Conservation (phyloP, 2,888 invertebrate species). For the Caenorhabditis sp. region DNA sequence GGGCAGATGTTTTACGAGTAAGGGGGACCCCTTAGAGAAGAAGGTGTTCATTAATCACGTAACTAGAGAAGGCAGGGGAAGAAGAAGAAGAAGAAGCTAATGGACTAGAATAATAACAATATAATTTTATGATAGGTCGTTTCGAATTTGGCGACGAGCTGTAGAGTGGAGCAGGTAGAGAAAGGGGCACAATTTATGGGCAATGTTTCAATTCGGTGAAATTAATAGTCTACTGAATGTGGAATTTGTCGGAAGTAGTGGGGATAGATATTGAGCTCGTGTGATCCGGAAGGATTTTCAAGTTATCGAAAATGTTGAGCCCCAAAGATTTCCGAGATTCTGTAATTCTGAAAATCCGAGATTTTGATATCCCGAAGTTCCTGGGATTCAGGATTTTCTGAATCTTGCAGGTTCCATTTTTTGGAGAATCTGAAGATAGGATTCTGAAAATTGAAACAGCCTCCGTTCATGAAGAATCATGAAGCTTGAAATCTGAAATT, state of each 20-base stretch:
- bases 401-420: not conserved
- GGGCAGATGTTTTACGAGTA: constrained; percentile 50
- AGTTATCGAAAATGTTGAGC: too few relatives aligned
- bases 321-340: too few relatives aligned
- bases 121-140: constrained; percentile 33
- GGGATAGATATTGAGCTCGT: too few relatives aligned
- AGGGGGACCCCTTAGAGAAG: not conserved
- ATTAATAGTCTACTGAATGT: too few relatives aligned
- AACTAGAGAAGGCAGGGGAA: constrained; percentile 39
- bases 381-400: too few relatives aligned
- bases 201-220: not conserved
- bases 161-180: too few relatives aligned
- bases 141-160: constrained; percentile 2
- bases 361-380: not conserved
- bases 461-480: too few relatives aligned
- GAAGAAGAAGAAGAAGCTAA: constrained; percentile 38
- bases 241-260: not conserved
- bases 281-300: too few relatives aligned
- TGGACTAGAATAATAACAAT: constrained; percentile 44
- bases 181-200: constrained; percentile 9
- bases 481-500: too few relatives aligned
- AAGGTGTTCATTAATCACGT: constrained; percentile 57
- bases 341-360: not conserved
- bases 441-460: too few relatives aligned
- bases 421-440: too few relatives aligned